Evolutionary conservation across 53 echinoderm and acorn worm species (phyloP).

Genomic region (Antedon mediterranea): DNA sequence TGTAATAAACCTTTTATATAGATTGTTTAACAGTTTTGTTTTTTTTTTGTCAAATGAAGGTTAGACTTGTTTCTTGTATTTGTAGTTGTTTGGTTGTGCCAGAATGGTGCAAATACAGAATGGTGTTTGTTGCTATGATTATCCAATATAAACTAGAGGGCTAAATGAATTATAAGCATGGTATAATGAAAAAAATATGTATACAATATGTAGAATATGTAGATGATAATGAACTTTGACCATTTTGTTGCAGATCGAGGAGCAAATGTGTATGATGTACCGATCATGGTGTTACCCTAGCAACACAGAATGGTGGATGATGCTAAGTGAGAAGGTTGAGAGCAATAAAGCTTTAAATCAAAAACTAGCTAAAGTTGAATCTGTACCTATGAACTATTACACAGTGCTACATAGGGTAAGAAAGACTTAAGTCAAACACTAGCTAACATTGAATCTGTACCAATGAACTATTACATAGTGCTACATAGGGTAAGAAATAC

Average conservation of each 20-base stretch:
- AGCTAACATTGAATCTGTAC: conserved; percentile 46
- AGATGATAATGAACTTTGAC: no score
- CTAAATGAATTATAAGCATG: no score
- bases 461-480: conserved; percentile 90
- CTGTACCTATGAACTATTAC: conserved; percentile 96
- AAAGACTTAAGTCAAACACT: conserved; percentile 44
- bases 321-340: conserved; percentile 50
- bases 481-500: no score
- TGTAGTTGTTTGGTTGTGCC: no score
- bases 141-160: no score
- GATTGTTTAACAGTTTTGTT: no score
- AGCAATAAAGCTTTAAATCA: conserved; percentile 53
- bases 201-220: no score
- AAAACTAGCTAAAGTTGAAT: conserved; percentile 36
- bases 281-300: conserved; percentile 61
- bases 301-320: conserved; percentile 71
- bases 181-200: no score
- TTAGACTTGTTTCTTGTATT: no score
- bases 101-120: no score
- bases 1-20: no score
- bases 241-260: background rate
- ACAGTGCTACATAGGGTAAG: conserved; percentile 64
- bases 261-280: background rate
- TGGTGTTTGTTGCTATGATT: no score
- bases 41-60: background rate